phyloP scores from a whole-genome alignment of 2,888 invertebrate genomes.

The Sturmia bella region DNA sequence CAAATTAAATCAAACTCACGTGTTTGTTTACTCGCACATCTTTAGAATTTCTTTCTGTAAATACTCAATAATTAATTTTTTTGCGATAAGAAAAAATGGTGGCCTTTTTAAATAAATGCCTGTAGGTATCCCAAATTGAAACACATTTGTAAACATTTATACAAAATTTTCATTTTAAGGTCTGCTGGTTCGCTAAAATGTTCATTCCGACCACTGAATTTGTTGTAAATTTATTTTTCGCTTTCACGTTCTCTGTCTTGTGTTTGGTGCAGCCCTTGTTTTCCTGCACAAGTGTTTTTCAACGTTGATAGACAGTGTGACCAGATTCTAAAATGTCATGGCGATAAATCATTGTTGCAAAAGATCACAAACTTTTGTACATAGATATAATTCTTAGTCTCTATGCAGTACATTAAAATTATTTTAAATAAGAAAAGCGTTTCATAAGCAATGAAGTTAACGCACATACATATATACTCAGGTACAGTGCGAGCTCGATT shows the following conservation, averaged over 20 bases:
- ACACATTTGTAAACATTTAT: constrained; percentile 22
- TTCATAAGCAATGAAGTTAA: no score
- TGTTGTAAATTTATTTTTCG: constrained; percentile 23
- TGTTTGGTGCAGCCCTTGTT: no score
- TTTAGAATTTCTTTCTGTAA: background rate
- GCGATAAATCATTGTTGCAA: no score
- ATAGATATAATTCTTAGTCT: no score
- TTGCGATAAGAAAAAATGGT: constrained; percentile 24
- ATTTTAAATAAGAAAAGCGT: no score
- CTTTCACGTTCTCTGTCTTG: background rate
- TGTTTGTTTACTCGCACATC: constrained; percentile 2
- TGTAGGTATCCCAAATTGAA: background rate
- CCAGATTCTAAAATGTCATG: no score
- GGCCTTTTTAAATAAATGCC: constrained; percentile 5
- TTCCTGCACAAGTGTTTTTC: constrained; percentile 6
- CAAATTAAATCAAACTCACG: background rate
- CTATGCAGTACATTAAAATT: no score
- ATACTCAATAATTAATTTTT: background rate
- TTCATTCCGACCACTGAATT: constrained; percentile 37
- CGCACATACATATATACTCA: no score
- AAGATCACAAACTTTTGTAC: no score
- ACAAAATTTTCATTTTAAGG: background rate
- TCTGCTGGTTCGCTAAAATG: constrained; percentile 22
- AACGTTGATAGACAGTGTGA: background rate
- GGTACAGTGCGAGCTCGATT: no score